Conservation (phyloP, 2,888 invertebrate species). For the Eudemis profundana region DNA sequence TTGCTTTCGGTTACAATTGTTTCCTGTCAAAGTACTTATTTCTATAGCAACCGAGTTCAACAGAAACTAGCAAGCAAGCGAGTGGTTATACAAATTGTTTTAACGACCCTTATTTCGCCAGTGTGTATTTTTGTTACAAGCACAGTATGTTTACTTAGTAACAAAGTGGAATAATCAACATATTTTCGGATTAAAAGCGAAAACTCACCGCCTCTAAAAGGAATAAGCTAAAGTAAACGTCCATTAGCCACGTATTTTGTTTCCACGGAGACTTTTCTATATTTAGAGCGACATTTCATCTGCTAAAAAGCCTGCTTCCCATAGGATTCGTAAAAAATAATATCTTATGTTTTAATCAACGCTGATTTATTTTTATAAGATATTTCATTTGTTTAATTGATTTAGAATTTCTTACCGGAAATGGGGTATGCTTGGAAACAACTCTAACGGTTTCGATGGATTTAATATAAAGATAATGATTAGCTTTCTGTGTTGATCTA, state of each 20-base stretch:
- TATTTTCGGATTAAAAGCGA: conserved; percentile 1
- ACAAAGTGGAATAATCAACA: background rate
- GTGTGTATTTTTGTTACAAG: background rate
- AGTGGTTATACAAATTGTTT: no score
- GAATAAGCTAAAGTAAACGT: conserved; percentile 37
- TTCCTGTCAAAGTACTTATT: no score
- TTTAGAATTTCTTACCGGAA: background rate
- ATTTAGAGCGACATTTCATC: conserved; percentile 36
- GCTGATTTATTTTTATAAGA: conserved; percentile 14
- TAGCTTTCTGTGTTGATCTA: no score
- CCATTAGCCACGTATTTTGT: conserved; percentile 37
- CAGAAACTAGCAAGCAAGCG: no score
- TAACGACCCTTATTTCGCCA: no score
- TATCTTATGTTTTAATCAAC: conserved; percentile 15
- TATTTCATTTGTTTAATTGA: conserved; percentile 9
- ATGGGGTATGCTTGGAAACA: no score
- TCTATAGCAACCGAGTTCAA: no score
- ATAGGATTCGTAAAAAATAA: conserved; percentile 25
- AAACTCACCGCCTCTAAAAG: conserved; percentile 16
- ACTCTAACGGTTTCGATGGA: no score
- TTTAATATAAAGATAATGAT: no score
- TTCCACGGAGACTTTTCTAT: conserved; percentile 37
- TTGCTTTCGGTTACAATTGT: no score
- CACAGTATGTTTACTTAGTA: background rate
- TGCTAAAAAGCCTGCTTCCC: conserved; percentile 36